Evolutionary conservation across 1,140 invertebrate species (phyloP), one percentile per base, ranked within the genome.

Genomic region (Lasioglossum baleicum): DNA sequence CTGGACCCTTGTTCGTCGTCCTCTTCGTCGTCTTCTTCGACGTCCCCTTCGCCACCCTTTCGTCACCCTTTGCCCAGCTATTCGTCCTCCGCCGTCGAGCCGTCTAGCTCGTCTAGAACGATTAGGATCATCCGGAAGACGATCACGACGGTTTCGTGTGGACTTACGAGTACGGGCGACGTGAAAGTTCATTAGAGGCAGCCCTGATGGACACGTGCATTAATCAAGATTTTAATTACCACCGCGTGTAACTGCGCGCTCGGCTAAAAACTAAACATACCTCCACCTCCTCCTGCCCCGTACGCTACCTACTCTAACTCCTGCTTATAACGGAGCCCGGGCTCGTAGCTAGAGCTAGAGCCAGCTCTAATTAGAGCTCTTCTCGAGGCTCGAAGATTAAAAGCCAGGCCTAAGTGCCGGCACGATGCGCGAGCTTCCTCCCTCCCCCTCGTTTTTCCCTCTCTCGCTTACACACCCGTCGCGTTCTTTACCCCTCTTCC

Each of bases 191-290:
- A 86, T 86, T 86, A 86, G 85, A 86, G 84, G 85, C 85, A 83
- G 85, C 77, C 85, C 89, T 92, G 90, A 91, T 89, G 91, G 91
- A 91, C 91, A 90, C 89, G 91, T 89, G 89, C 91, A 92, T 92
- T 92, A 91, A 92, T 92, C 91, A 92, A 91, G 91, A 90, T 92
- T 92, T 92, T 92, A 92, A 92, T 92, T 92, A 92, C 90, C 90
- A 86, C 87, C 85, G 86, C 90, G 87, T 91, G 90, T 91, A 91
- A 89, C 88, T 87, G 88, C 85, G 81, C 81, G 77, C 89, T 86
- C 81, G 82, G 70, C 90, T 91, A 91, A 92, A 91, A 91, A 91
- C 90, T 91, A 92, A 92, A 91, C 90, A 91, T 89, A 91, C 84
- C 81, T 75, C 81, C 71, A 26, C 66, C 80, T 70, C 76, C 82